phyloP scores from a whole-genome alignment of 1,140 invertebrate genomes.

The Penaeus chinensis region DNA sequence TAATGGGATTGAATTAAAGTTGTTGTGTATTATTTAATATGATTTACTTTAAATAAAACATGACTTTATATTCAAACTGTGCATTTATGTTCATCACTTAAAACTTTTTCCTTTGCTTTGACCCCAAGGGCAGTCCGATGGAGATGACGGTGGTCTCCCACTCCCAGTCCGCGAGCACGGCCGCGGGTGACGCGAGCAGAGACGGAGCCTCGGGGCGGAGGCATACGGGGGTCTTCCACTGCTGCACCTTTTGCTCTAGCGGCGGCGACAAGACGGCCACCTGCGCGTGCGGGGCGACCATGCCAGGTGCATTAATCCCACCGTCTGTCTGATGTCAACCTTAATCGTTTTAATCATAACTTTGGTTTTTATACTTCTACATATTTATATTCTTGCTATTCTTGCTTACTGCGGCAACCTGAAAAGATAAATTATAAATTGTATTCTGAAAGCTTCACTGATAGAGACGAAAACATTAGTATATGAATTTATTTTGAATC shows the following conservation, averaged over 20 bases:
- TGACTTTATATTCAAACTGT: no score
- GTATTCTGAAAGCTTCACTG: neutral
- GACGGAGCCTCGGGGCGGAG: slow-evolving; percentile 19
- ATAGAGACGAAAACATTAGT: neutral
- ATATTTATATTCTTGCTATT: neutral
- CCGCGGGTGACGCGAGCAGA: neutral
- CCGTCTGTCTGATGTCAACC: neutral
- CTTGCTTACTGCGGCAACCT: no score
- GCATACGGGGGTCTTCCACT: slow-evolving; percentile 81
- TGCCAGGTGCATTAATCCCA: slow-evolving; percentile 72
- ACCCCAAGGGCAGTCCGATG: slow-evolving; percentile 42
- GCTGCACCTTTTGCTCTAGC: slow-evolving; percentile 84
- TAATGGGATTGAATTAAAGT: neutral
- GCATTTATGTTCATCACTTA: neutral
- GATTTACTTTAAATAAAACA: no score
- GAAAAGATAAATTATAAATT: neutral
- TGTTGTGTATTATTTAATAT: neutral
- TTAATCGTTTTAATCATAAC: neutral
- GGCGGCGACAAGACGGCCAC: slow-evolving; percentile 76
- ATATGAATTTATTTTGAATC: neutral
- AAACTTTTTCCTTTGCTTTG: neutral
- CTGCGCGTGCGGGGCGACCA: slow-evolving; percentile 79
- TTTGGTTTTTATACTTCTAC: neutral
- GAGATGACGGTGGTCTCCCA: slow-evolving; percentile 24
- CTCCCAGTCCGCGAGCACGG: no score